A percentile compares a stretch with the other conserved stretches of the same genome.
These are phyloP conservation scores for Aphelenchoides avenae DNA, from an alignment of 1,140 invertebrate genomes.

Conservation along the genomic window DNA sequence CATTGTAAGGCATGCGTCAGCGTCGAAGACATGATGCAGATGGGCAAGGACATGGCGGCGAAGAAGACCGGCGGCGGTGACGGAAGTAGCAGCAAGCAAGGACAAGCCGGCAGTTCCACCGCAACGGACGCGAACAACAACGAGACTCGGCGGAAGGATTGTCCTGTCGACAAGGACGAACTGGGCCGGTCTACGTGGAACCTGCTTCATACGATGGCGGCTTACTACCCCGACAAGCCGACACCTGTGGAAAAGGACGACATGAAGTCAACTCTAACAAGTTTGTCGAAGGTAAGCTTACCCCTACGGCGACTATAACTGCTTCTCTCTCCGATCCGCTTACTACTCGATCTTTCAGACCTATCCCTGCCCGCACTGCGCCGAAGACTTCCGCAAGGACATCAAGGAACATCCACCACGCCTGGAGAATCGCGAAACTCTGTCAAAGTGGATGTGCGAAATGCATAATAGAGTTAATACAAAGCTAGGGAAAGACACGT, in stretches of 20 bases:
- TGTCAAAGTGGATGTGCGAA: slow-evolving; percentile 86
- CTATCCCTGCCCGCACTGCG: slow-evolving; percentile 90
- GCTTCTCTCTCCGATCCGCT: not conserved
- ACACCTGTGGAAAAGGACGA: slow-evolving; percentile 62
- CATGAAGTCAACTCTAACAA: slow-evolving; percentile 70
- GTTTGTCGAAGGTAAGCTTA: slow-evolving; percentile 68
- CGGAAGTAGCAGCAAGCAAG: no score
- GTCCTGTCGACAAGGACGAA: slow-evolving; percentile 58
- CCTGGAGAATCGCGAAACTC: slow-evolving; percentile 63
- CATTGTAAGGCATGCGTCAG: slow-evolving; percentile 55
- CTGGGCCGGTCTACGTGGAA: slow-evolving; percentile 71
- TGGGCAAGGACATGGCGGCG: slow-evolving; percentile 38
- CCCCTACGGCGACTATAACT: no score
- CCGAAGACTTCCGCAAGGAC: slow-evolving; percentile 79
- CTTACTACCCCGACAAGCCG: slow-evolving; percentile 85
- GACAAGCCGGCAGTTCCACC: not conserved
- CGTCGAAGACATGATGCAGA: slow-evolving; percentile 53
- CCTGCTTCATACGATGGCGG: slow-evolving; percentile 91
- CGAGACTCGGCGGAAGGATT: slow-evolving; percentile 39
- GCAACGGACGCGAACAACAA: not conserved
- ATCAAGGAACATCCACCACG: slow-evolving; percentile 60
- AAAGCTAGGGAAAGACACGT: slow-evolving; percentile 81
- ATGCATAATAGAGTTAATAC: slow-evolving; percentile 88
- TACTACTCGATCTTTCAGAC: slow-evolving; percentile 66
- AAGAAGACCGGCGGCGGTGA: slow-evolving; percentile 32